phyloP scores from a whole-genome alignment of 2,113 vertebrate genomes.

The Pangasianodon gigas region DNA sequence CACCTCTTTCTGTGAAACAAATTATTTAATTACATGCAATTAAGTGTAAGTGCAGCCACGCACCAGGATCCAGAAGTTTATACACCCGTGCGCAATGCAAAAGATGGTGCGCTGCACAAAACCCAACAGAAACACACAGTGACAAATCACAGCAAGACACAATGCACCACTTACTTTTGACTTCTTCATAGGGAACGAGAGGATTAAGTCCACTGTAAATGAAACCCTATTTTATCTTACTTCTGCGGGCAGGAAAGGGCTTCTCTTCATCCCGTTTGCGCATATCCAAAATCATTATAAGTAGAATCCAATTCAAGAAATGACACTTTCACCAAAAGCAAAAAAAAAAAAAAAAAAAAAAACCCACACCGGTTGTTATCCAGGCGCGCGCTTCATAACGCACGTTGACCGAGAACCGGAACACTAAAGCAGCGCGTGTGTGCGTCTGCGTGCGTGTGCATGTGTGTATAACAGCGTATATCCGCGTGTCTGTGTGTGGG shows the following conservation, averaged over 20 bases:
- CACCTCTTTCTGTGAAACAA: neutral
- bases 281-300: slow-evolving; percentile 76
- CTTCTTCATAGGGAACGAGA: slow-evolving; percentile 84
- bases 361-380: slow-evolving; percentile 43
- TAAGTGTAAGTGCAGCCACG: neutral
- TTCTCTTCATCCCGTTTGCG: slow-evolving; percentile 79
- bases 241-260: slow-evolving; percentile 76
- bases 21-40: neutral
- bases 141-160: neutral
- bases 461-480: neutral
- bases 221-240: slow-evolving; percentile 83
- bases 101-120: neutral
- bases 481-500: neutral
- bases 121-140: neutral
- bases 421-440: neutral
- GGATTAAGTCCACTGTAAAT: slow-evolving; percentile 75
- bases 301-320: slow-evolving; percentile 63
- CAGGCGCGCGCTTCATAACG: slow-evolving; percentile 47
- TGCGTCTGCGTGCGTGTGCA: neutral
- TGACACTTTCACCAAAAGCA: no score
- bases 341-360: slow-evolving; percentile 8
- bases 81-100: neutral
- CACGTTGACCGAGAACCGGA: slow-evolving; percentile 12
- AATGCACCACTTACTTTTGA: slow-evolving; percentile 76
- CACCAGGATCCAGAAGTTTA: neutral